These are phyloP conservation scores for Rhyacichthys aspro DNA, from an alignment of 2,797 vertebrate species.

Conservation along the genomic window DNA sequence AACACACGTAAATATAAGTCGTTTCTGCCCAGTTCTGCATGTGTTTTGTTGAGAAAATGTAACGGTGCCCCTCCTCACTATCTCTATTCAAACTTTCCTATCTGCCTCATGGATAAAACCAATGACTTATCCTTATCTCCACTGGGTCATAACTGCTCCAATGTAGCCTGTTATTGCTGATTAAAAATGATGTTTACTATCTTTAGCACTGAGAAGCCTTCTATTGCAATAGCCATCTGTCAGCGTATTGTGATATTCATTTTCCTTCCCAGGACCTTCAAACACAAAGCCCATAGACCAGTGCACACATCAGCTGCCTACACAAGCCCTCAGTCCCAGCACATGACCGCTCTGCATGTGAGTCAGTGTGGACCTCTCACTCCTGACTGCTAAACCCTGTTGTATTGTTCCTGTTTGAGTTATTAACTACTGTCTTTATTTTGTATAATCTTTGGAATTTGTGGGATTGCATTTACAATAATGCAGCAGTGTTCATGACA, in stretches of 20 bases:
- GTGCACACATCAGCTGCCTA: conserved; percentile 26
- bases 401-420: conserved; percentile 13
- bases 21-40: too few species aligned
- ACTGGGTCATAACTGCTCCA: conserved; percentile 16
- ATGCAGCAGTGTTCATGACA: conserved; percentile 1
- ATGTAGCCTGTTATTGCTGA: conserved; percentile 16
- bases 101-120: too few species aligned
- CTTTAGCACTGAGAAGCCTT: background rate
- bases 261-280: conserved; percentile 48
- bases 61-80: too few species aligned
- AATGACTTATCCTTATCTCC: too few species aligned
- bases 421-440: background rate
- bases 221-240: conserved; percentile 47
- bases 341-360: conserved; percentile 52
- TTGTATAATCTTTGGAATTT: conserved; percentile 1
- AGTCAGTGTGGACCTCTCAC: conserved; percentile 12
- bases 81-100: too few species aligned
- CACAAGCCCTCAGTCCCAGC: conserved; percentile 26
- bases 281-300: conserved; percentile 16
- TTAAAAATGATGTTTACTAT: conserved; percentile 18
- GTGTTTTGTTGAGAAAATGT: too few species aligned
- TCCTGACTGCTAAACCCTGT: conserved; percentile 49
- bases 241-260: conserved; percentile 45
- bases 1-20: too few species aligned
- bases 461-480: conserved; percentile 1